Evolutionary conservation across 2,113 vertebrate species (phyloP).

Genomic region (Chiloscyllium plagiosum): DNA sequence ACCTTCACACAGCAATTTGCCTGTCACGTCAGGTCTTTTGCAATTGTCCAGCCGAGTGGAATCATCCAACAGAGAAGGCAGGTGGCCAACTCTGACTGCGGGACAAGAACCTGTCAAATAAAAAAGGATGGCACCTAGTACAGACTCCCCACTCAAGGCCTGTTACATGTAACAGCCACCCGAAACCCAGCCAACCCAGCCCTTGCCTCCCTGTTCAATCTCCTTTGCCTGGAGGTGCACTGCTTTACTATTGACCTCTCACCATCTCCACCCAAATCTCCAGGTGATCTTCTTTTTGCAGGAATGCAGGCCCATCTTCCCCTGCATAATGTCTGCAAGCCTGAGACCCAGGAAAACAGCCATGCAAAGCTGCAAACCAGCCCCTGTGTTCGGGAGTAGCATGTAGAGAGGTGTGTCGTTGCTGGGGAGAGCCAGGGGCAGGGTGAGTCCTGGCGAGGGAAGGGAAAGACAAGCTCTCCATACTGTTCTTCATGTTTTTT

Average conservation of each 20-base stretch:
- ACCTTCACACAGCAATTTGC: slow-evolving; percentile 1
- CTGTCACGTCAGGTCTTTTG: neutral
- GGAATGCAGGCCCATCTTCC: neutral
- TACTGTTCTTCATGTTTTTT: neutral
- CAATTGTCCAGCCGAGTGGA: neutral
- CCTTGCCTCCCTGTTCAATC: neutral
- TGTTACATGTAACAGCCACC: neutral
- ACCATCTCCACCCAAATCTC: neutral
- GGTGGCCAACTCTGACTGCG: neutral
- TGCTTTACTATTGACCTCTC: neutral
- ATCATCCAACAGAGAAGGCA: neutral
- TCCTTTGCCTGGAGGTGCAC: neutral
- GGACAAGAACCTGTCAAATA: neutral
- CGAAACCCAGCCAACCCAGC: neutral
- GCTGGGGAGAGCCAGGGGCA: neutral
- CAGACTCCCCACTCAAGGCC: neutral
- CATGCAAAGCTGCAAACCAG: neutral
- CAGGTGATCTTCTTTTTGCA: neutral
- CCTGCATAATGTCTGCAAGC: neutral
- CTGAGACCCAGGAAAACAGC: neutral
- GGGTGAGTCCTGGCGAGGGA: neutral
- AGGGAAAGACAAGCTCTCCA: neutral
- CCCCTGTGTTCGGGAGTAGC: neutral
- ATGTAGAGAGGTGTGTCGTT: neutral
- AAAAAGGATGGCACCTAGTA: neutral